Evolutionary conservation across 2,888 invertebrate species (phyloP), one percentile per base, ranked within the genome.

Genomic region (Clanis bilineata): DNA sequence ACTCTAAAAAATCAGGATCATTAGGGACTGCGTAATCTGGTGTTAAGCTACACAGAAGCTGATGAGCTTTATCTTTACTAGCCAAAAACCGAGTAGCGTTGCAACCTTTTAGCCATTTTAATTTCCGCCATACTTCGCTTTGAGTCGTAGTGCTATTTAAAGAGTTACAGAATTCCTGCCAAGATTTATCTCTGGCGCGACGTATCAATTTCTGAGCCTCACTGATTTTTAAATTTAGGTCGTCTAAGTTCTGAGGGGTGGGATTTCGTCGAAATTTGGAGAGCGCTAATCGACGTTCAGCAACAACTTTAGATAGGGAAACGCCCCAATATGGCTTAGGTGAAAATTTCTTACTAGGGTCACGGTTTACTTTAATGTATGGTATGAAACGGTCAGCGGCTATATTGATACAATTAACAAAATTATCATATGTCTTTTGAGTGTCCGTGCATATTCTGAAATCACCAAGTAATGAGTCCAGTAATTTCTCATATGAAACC

Each of bases 191-290:
- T 64, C 28, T 15, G 58, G 6, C 38, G 15, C 4, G 67, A 61
- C 21, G 63, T 36, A 23, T 64, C 23, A 28, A 9, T 28, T 28
- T 28, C 28, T 28, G 28, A 9, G 28, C 28, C 9, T 28, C 28
- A 28, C 28, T 28, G 5, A 28, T 28, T 9, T 28, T 6, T 39
- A 32, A 18, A 62, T 56, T 62, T 62, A 64, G 6, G 63, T 64
- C 43, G 47, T 56, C 0, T 47, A 56, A 44, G 22, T 58, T 58
- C 0, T 10, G 3, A 2, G 61, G 57, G 15, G 59, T 58, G 25
- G 63, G 60, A 21, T 64, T 61, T 28, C 58, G 15, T 55, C 64
- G 57, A 56, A 62, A 59, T 32, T 9, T 47, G n/a, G 56, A 25
- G 9, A 63, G 15, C 32, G 61, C 58, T 25, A 59, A 12, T 6